Conservation (phyloP, 2,113 vertebrate genomes). For the Elanus axillaris region DNA sequence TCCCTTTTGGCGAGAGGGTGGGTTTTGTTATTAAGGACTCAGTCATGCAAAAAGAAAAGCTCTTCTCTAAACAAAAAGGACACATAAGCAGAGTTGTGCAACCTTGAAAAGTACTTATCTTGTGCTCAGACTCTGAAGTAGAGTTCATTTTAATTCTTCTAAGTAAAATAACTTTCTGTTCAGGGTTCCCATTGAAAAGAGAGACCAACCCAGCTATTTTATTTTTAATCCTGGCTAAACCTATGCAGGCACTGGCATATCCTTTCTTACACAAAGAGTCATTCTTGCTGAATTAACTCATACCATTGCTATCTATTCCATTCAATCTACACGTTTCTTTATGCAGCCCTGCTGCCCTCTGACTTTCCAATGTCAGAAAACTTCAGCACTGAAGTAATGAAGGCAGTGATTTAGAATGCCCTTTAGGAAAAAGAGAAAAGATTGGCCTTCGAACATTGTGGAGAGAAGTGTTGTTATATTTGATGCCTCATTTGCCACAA, state of each 20-base stretch:
- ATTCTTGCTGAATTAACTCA: not conserved
- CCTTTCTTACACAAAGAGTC: not conserved
- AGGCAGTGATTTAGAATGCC: not conserved
- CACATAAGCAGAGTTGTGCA: not conserved
- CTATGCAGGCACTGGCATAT: not conserved
- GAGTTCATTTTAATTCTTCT: not conserved
- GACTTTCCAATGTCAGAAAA: not conserved
- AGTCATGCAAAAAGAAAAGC: not conserved
- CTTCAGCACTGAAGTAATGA: not conserved
- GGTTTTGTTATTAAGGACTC: not conserved
- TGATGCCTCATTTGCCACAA: not conserved
- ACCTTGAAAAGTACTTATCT: not conserved
- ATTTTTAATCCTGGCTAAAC: not conserved
- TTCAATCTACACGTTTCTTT: not conserved
- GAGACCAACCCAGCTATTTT: not conserved
- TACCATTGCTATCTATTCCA: not conserved
- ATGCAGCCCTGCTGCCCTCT: not conserved
- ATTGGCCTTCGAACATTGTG: not conserved
- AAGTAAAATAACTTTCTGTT: not conserved
- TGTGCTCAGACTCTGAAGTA: not conserved
- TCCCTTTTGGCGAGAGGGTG: not conserved
- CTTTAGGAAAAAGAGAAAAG: not conserved
- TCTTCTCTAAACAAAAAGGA: not conserved
- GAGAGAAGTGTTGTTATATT: not conserved
- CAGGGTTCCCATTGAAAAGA: not conserved